phyloP scores from a whole-genome alignment of 2,888 invertebrate species.

The Mylabris sibirica region DNA sequence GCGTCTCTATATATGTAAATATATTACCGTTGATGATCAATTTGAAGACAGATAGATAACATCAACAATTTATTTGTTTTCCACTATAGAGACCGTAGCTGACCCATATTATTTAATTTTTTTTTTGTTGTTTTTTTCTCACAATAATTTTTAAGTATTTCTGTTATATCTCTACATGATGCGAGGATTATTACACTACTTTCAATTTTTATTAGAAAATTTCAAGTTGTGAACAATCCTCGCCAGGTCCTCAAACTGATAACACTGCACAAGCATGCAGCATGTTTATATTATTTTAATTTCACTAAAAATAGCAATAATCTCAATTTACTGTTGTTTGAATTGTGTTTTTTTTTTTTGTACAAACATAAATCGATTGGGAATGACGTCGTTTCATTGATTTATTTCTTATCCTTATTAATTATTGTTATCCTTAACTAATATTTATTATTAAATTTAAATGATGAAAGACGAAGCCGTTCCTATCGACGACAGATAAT shows the following conservation, averaged over 20 bases:
- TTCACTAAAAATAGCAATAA: conserved; percentile 57
- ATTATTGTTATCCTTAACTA: conserved; percentile 27
- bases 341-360: conserved; percentile 47
- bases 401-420: conserved; percentile 28
- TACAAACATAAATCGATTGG: conserved; percentile 58
- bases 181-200: conserved; percentile 14
- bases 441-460: conserved; percentile 23
- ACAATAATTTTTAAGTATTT: conserved; percentile 10
- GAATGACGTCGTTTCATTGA: conserved; percentile 52
- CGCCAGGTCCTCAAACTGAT: conserved; percentile 19
- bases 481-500: conserved; percentile 53
- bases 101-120: background rate
- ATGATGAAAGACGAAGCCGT: conserved; percentile 53
- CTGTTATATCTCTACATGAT: conserved; percentile 3
- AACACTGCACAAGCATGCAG: conserved; percentile 49
- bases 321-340: conserved; percentile 7
- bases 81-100: conserved; percentile 18
- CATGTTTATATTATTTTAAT: conserved; percentile 40
- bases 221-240: background rate
- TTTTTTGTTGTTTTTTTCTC: background rate
- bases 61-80: background rate
- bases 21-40: conserved; percentile 24
- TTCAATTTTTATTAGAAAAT: background rate
- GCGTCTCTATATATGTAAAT: conserved; percentile 43
- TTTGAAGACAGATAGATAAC: conserved; percentile 24